Conservation (phyloP, 2,888 invertebrate species). For the Drosophila acutilabella region DNA sequence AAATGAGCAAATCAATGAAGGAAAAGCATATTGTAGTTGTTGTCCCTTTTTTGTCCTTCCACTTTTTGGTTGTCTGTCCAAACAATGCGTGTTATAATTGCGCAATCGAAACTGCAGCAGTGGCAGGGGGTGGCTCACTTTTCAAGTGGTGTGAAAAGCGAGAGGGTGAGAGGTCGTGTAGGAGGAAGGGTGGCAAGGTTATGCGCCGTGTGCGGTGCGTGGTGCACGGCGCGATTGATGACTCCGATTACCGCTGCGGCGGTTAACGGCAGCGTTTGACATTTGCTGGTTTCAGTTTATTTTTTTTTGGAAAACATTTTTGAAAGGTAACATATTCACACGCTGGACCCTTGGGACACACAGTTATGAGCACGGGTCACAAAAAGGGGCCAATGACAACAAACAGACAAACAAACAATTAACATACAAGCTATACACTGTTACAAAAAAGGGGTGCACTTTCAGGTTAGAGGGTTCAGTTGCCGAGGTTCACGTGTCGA, state of each 20-base stretch:
- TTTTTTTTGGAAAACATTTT: conserved; percentile 35
- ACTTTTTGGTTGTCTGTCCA: conserved; percentile 51
- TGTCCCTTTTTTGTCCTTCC: conserved; percentile 4
- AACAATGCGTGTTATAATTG: conserved; percentile 82
- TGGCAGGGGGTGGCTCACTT: conserved; percentile 18
- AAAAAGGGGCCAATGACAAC: conserved; percentile 83
- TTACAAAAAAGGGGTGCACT: conserved; percentile 33
- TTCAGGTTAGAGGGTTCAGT: conserved; percentile 25
- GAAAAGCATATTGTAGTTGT: conserved; percentile 77
- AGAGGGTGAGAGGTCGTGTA: too few relatives aligned
- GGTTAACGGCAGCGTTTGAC: conserved; percentile 65
- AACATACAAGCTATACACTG: conserved; percentile 69
- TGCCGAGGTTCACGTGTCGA: conserved; percentile 70
- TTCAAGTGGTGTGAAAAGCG: conserved; percentile 25
- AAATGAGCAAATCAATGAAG: conserved; percentile 35
- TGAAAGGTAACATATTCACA: conserved; percentile 75
- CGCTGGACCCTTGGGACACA: conserved; percentile 39
- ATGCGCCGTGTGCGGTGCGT: conserved; percentile 22
- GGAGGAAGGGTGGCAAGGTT: not conserved
- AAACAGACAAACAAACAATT: conserved; percentile 85
- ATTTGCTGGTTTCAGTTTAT: conserved; percentile 26
- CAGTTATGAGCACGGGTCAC: conserved; percentile 64
- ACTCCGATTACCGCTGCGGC: conserved; percentile 68
- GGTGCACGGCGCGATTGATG: conserved; percentile 41
- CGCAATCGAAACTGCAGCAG: conserved; percentile 71